Conservation (phyloP, 2,888 invertebrate species). For the Dryobota labecula region DNA sequence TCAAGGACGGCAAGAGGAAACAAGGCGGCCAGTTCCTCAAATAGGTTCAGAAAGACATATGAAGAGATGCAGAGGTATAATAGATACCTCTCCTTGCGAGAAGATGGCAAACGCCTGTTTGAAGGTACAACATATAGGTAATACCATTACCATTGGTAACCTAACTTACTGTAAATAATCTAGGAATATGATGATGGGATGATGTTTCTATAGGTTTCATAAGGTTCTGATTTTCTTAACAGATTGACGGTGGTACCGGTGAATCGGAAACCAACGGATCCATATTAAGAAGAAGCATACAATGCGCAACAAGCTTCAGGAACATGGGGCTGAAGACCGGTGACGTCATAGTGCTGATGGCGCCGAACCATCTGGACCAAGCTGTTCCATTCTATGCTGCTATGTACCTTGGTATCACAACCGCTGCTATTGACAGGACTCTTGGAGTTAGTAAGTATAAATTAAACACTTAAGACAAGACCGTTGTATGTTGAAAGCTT, state of each 20-base stretch:
- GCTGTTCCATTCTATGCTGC: constrained; percentile 84
- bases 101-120: too few relatives aligned
- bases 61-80: too few relatives aligned
- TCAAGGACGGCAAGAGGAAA: too few relatives aligned
- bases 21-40: too few relatives aligned
- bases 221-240: background rate
- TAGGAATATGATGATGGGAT: background rate
- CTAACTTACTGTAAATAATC: background rate
- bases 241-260: constrained; percentile 83
- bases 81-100: too few relatives aligned
- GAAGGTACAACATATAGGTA: too few relatives aligned
- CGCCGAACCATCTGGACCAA: constrained; percentile 81
- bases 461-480: background rate
- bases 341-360: constrained; percentile 84
- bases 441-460: constrained; percentile 48
- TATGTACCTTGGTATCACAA: constrained; percentile 78
- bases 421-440: constrained; percentile 67
- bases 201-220: background rate
- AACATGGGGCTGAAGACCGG: constrained; percentile 76
- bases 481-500: background rate
- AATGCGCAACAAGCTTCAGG: constrained; percentile 79
- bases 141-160: too few relatives aligned
- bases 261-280: constrained; percentile 81
- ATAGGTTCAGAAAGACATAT: too few relatives aligned
- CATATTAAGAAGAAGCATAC: constrained; percentile 76